Conservation (phyloP, 2,888 invertebrate genomes). For the Mylabris sibirica region DNA sequence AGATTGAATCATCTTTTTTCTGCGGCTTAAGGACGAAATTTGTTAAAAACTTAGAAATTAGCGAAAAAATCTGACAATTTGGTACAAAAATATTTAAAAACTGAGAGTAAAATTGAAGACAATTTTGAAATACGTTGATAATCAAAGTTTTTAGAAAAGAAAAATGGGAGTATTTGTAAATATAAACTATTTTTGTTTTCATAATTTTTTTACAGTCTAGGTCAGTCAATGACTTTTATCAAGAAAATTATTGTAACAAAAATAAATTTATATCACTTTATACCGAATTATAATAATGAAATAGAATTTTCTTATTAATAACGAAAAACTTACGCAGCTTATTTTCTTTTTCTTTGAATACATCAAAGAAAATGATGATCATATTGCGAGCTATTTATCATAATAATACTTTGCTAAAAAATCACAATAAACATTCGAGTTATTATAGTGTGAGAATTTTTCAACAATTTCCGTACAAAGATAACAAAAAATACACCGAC, state of each 20-base stretch:
- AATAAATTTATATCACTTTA: not conserved
- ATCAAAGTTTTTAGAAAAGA: no score
- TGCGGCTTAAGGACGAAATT: no score
- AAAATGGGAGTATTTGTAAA: no score
- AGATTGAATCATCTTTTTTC: no score
- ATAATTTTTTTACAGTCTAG: not conserved
- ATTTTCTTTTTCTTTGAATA: not conserved
- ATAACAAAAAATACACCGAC: not conserved
- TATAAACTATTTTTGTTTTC: not conserved
- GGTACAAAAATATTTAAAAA: no score
- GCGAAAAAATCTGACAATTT: no score
- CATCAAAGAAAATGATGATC: not conserved
- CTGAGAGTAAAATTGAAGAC: no score
- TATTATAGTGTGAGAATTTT: not conserved
- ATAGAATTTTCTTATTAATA: not conserved
- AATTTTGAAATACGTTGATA: no score
- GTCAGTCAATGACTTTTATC: not conserved
- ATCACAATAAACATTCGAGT: not conserved
- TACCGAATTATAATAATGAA: not conserved
- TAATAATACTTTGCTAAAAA: no score
- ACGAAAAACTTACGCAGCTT: not conserved
- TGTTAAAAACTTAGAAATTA: no score
- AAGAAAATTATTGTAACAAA: no score
- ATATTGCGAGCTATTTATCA: no score
- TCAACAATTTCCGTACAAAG: not conserved